Conservation (phyloP, 2,888 invertebrate species). For the Polymixis flavicincta region DNA sequence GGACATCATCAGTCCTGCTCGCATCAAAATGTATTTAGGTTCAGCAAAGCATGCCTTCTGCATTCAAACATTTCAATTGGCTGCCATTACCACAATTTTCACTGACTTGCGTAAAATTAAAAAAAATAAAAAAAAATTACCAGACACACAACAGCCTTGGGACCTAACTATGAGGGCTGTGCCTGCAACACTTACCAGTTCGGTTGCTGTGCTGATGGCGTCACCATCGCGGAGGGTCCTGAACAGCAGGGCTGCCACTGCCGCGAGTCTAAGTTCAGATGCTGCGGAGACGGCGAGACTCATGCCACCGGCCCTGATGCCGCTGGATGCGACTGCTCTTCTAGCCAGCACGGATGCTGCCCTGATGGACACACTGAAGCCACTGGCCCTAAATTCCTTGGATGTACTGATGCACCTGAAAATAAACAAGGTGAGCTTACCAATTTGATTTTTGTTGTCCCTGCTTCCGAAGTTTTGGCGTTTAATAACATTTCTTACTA, state of each 20-base stretch:
- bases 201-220: slow-evolving; percentile 97
- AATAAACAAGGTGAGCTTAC: slow-evolving; percentile 91
- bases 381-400: slow-evolving; percentile 95
- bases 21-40: no score
- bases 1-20: no score
- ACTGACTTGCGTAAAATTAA: not conserved
- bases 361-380: slow-evolving; percentile 95
- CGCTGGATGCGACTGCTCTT: slow-evolving; percentile 95
- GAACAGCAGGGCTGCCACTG: slow-evolving; percentile 93
- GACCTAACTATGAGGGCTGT: slow-evolving; percentile 95
- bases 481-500: slow-evolving; percentile 8
- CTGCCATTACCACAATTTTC: no score
- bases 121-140: not conserved
- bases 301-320: slow-evolving; percentile 94
- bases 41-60: no score
- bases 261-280: slow-evolving; percentile 93
- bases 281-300: slow-evolving; percentile 96
- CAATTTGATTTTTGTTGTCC: not conserved
- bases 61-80: not conserved
- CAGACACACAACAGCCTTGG: slow-evolving; percentile 93
- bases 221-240: slow-evolving; percentile 93
- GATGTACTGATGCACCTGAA: slow-evolving; percentile 93
- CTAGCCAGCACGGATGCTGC: slow-evolving; percentile 96
- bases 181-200: slow-evolving; percentile 96
- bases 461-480: not conserved